Evolutionary conservation across 2,888 invertebrate genomes (phyloP), one percentile per base, ranked within the genome.

Genomic region (Chrysopilus asiliformis): DNA sequence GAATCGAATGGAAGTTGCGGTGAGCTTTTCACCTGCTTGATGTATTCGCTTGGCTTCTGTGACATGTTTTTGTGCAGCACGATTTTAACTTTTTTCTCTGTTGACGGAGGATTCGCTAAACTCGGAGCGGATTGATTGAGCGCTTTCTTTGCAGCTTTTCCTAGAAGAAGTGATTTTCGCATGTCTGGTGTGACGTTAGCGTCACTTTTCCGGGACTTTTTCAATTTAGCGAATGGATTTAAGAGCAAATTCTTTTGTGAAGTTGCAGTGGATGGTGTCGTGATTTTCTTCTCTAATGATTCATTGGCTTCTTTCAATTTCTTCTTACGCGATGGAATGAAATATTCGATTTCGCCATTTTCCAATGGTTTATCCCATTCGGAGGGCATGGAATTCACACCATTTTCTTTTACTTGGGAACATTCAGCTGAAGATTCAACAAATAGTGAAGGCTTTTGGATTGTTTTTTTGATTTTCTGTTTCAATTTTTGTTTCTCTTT

Each of bases 1-100:
- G 80, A 71, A 53, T 86, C 83, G 45, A 68, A 86, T 0, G 86
- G 85, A 43, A 84, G 72, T 6, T 68, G 74, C 0, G 86, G 86
- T 26, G 81, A 82, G 34, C 71, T 70, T 30, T 68, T 62, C 1
- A 87, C 67, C 49, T 80, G 78, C 20, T 70, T 69, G 13, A 76
- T 70, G 47, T 86, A 85, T 44, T 86, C 84, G 3, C 74, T 66
- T 0, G 79, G 71, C 18, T 75, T 76, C 53, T 85, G 84, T 43
- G 73, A 72, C 3, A 68, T 71, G 51, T 84, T 85, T 42, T 73
- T 69, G 45, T 76, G 74, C 0, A 81, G 63, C 12, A 72, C 70
- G 45, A 85, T 82, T 55, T 79, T 78, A 0, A 87, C 85, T 42
- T 73, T 74, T 49, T 83, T 84, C 41, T 35, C 39, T 15, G 39